phyloP scores from a whole-genome alignment of 2,888 invertebrate genomes.

The Agelastica alni region DNA sequence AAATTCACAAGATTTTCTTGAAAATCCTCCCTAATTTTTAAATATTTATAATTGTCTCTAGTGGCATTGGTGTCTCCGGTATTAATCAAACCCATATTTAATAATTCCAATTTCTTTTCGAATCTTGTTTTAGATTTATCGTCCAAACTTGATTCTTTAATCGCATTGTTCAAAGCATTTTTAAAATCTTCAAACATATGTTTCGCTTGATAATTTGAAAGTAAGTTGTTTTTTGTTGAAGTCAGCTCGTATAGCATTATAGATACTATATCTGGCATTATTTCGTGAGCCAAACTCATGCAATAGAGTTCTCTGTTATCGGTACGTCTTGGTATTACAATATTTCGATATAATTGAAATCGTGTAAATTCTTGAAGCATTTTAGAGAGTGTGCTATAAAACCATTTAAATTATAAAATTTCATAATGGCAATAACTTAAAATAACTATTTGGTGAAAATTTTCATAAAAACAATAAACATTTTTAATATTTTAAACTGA shows the following conservation, averaged over 20 bases:
- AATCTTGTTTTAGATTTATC: slow-evolving; percentile 11
- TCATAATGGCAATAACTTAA: background rate
- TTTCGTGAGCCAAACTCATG: slow-evolving; percentile 24
- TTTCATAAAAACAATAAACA: too few relatives aligned
- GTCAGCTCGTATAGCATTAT: slow-evolving; percentile 19
- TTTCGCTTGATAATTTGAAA: background rate
- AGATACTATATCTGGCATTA: slow-evolving; percentile 28
- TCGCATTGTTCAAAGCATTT: slow-evolving; percentile 1
- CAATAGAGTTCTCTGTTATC: slow-evolving; percentile 24
- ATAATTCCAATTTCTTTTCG: slow-evolving; percentile 12
- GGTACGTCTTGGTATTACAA: slow-evolving; percentile 2
- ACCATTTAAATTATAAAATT: background rate
- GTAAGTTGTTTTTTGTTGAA: slow-evolving; percentile 1
- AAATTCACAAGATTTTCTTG: slow-evolving; percentile 16
- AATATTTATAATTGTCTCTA: slow-evolving; percentile 11
- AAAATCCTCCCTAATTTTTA: slow-evolving; percentile 11
- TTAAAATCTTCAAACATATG: slow-evolving; percentile 22
- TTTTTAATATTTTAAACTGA: too few relatives aligned
- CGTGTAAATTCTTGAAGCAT: slow-evolving; percentile 20
- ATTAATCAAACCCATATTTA: slow-evolving; percentile 25
- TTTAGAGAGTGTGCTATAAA: slow-evolving; percentile 20
- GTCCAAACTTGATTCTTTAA: slow-evolving; percentile 16
- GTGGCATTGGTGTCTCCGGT: slow-evolving; percentile 13
- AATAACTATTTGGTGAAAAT: background rate
- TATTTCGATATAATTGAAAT: slow-evolving; percentile 26